These are phyloP conservation scores for Australoheros facetus DNA, from an alignment of 2,797 vertebrate genomes.

Conservation along the genomic window DNA sequence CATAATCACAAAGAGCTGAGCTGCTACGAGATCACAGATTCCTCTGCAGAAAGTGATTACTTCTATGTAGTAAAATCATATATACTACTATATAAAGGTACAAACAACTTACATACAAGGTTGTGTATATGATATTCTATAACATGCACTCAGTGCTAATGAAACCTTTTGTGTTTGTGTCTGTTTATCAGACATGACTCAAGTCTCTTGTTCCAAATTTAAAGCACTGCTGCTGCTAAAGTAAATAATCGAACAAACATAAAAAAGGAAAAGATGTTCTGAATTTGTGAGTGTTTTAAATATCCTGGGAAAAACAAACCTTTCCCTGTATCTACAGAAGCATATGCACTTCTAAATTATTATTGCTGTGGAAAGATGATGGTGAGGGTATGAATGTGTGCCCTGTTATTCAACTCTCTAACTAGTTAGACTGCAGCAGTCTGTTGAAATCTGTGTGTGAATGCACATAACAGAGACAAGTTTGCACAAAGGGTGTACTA, in stretches of 20 bases:
- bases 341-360: conserved; percentile 3
- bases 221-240: background rate
- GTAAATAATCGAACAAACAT: background rate
- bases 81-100: background rate
- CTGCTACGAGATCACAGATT: background rate
- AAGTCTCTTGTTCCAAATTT: background rate
- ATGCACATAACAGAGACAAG: fast-evolving
- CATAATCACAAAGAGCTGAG: background rate
- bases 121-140: background rate
- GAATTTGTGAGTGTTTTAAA: background rate
- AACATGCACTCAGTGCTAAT: background rate
- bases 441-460: background rate
- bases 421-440: background rate
- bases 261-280: conserved; percentile 6
- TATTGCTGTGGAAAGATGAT: background rate
- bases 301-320: background rate
- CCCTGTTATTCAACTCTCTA: background rate
- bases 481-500: background rate
- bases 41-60: background rate
- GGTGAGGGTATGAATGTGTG: background rate
- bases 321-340: background rate
- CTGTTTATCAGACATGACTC: background rate
- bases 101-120: background rate
- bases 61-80: background rate
- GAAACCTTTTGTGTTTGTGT: background rate